Conservation (phyloP, 2,113 vertebrate species). For the Sorex araneus region DNA sequence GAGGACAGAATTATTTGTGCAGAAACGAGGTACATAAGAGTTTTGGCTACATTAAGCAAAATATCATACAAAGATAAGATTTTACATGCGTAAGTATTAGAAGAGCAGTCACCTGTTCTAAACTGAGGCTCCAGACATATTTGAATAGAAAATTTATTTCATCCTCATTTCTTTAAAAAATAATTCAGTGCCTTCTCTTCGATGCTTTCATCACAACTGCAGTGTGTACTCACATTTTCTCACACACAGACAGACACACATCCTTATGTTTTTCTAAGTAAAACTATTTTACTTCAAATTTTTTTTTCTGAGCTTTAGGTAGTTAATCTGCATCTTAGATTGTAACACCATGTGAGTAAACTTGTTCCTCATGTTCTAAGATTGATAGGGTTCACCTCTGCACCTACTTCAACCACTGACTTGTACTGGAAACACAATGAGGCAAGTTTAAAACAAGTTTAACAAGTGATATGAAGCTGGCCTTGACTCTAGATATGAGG, state of each 20-base stretch:
- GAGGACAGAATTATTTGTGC: neutral
- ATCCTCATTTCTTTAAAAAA: too few species aligned
- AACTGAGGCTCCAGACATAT: neutral
- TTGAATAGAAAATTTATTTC: neutral
- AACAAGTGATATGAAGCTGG: slow-evolving; percentile 17
- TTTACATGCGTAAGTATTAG: neutral
- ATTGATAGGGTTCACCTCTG: neutral
- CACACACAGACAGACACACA: too few species aligned
- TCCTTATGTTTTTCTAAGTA: too few species aligned
- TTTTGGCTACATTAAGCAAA: neutral
- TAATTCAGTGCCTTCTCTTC: too few species aligned
- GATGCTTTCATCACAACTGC: too few species aligned
- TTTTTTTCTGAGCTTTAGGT: neutral
- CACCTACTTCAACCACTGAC: neutral
- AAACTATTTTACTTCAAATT: too few species aligned
- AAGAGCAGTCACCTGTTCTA: neutral
- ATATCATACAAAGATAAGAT: neutral
- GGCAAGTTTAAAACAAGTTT: slow-evolving; percentile 46
- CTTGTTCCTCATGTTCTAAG: neutral
- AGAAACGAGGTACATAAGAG: neutral
- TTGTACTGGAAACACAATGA: neutral
- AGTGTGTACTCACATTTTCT: too few species aligned
- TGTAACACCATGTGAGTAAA: neutral
- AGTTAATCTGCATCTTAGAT: neutral
- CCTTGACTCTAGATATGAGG: neutral